phyloP scores from a whole-genome alignment of 2,888 invertebrate genomes.

The Lasius platythorax region DNA sequence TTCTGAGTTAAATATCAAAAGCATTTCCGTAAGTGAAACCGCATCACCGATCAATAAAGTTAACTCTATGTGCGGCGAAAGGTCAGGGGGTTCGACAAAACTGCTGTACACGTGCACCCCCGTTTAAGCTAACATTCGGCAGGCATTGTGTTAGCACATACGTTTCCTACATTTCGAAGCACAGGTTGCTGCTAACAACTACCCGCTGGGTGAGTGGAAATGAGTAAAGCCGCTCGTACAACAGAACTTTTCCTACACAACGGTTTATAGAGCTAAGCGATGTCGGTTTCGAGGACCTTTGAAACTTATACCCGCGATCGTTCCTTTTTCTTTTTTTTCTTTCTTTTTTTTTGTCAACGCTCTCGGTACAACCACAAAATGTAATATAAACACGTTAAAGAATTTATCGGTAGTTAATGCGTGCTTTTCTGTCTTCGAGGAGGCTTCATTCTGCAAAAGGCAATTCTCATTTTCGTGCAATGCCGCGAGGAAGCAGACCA shows the following conservation, averaged over 20 bases:
- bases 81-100: conserved; percentile 73
- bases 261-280: conserved; percentile 81
- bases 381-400: conserved; percentile 81
- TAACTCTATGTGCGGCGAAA: conserved; percentile 70
- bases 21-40: conserved; percentile 56
- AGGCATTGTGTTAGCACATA: conserved; percentile 69
- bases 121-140: conserved; percentile 73
- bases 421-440: conserved; percentile 45
- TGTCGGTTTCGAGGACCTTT: conserved; percentile 79
- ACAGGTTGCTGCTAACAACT: conserved; percentile 51
- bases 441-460: conserved; percentile 35
- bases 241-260: conserved; percentile 80
- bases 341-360: conserved; percentile 59
- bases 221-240: conserved; percentile 61
- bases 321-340: conserved; percentile 52
- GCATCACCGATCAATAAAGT: conserved; percentile 76
- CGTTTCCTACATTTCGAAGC: conserved; percentile 70
- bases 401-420: conserved; percentile 76
- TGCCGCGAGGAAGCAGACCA: conserved; percentile 50
- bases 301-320: conserved; percentile 76
- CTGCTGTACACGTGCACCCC: conserved; percentile 66
- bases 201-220: conserved; percentile 43
- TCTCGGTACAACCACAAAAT: conserved; percentile 63
- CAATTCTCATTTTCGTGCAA: not conserved
- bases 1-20: not conserved